phyloP scores from a whole-genome alignment of 2,888 invertebrate species.

The Odontothrips loti region DNA sequence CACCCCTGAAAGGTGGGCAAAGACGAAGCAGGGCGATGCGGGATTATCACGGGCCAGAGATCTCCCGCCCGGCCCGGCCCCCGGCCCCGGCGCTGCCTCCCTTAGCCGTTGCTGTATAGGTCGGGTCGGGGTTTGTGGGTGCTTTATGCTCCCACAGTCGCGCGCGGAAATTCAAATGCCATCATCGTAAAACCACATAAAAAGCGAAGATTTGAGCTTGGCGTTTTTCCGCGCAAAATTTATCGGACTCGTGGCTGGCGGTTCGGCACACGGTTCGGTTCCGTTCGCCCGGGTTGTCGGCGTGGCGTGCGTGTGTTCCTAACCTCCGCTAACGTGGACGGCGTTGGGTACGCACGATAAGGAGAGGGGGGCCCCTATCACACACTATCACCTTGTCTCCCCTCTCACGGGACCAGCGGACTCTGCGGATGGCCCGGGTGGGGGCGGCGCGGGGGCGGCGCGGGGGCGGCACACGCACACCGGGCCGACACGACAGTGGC shows the following conservation, averaged over 20 bases:
- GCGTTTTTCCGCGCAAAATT: no score
- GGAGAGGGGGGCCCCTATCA: background rate
- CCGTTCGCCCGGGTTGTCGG: background rate
- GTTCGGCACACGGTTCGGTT: no score
- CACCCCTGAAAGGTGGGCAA: background rate
- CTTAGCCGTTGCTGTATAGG: no score
- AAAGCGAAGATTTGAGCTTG: no score
- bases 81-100: background rate
- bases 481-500: background rate
- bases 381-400: conserved; percentile 11
- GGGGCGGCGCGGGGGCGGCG: background rate
- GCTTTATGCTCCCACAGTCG: no score
- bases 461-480: no score
- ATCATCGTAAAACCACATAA: no score
- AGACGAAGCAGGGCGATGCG: background rate
- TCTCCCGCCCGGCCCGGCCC: background rate
- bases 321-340: conserved; percentile 12
- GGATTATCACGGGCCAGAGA: background rate
- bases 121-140: no score
- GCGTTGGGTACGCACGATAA: conserved; percentile 21
- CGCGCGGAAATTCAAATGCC: no score
- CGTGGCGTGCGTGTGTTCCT: background rate
- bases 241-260: no score
- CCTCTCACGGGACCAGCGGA: background rate
- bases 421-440: background rate